These are phyloP conservation scores for Acrobasis consociella DNA, from an alignment of 2,888 invertebrate genomes.

Conservation along the genomic window DNA sequence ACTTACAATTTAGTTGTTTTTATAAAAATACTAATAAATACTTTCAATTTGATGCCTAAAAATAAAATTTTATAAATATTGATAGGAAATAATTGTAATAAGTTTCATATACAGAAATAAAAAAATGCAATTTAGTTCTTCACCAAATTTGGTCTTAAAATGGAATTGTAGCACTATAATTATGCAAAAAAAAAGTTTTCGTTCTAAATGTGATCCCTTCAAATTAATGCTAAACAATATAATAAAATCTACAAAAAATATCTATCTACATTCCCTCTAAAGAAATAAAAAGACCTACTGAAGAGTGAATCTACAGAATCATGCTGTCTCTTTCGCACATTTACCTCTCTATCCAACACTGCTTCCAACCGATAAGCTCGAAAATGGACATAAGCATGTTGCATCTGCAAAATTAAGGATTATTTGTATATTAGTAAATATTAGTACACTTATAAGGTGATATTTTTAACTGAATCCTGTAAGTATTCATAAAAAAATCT, in stretches of 20 bases:
- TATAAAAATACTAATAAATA: no score
- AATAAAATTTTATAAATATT: no score
- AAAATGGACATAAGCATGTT: constrained; percentile 83
- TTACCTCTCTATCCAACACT: constrained; percentile 84
- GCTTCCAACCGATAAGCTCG: constrained; percentile 83
- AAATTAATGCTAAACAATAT: background rate
- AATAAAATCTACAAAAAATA: background rate
- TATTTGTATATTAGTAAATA: constrained; percentile 47
- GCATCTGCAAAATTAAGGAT: constrained; percentile 78
- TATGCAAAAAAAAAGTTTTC: background rate
- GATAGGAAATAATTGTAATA: no score
- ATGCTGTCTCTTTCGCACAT: constrained; percentile 80
- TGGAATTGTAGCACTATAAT: no score
- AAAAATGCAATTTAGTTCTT: no score
- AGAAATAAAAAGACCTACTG: constrained; percentile 37
- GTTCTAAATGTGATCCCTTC: background rate
- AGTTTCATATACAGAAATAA: no score
- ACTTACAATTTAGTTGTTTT: no score
- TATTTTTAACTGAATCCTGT: background rate
- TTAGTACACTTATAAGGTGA: constrained; percentile 43
- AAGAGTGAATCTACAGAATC: constrained; percentile 37
- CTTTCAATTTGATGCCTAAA: no score
- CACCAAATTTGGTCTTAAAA: no score
- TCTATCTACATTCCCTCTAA: constrained; percentile 28
- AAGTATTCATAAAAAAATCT: no score